A percentile compares a stretch with the other conserved stretches of the same genome.
These are phyloP conservation scores for Callaeas wilsoni DNA, from an alignment of 2,113 vertebrate genomes.

Conservation along the genomic window DNA sequence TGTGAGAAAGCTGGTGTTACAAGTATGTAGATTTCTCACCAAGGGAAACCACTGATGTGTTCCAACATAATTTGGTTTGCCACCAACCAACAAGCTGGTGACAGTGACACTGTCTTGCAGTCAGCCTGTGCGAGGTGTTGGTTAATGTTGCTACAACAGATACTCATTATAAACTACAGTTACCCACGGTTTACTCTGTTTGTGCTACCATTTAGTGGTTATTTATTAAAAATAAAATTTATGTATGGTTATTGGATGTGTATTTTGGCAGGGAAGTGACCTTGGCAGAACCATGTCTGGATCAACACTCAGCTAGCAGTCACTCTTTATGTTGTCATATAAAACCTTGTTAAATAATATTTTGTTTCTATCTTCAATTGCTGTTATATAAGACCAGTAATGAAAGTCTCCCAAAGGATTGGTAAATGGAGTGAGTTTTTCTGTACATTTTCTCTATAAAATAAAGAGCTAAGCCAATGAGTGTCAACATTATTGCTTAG, in stretches of 20 bases:
- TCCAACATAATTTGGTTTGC: constrained; percentile 47
- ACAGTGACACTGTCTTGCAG: not conserved
- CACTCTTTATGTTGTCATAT: constrained; percentile 69
- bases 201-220: constrained; percentile 74
- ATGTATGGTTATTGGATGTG: constrained; percentile 74
- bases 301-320: constrained; percentile 66
- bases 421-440: constrained; percentile 21
- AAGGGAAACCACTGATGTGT: constrained; percentile 53
- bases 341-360: constrained; percentile 78
- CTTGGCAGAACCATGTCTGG: constrained; percentile 66
- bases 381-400: constrained; percentile 63
- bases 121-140: constrained; percentile 35
- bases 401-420: constrained; percentile 54
- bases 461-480: constrained; percentile 6
- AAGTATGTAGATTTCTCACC: constrained; percentile 31
- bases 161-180: constrained; percentile 70
- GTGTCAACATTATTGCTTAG: not conserved
- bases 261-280: constrained; percentile 72
- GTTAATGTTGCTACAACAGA: constrained; percentile 67
- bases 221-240: constrained; percentile 82
- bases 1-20: constrained; percentile 33
- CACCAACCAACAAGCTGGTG: constrained; percentile 50
- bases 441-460: not conserved
- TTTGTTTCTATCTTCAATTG: constrained; percentile 68
- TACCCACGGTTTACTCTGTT: constrained; percentile 74